Evolutionary conservation across 2,113 vertebrate species (phyloP).

Genomic region (Forbesichthys agassizii): DNA sequence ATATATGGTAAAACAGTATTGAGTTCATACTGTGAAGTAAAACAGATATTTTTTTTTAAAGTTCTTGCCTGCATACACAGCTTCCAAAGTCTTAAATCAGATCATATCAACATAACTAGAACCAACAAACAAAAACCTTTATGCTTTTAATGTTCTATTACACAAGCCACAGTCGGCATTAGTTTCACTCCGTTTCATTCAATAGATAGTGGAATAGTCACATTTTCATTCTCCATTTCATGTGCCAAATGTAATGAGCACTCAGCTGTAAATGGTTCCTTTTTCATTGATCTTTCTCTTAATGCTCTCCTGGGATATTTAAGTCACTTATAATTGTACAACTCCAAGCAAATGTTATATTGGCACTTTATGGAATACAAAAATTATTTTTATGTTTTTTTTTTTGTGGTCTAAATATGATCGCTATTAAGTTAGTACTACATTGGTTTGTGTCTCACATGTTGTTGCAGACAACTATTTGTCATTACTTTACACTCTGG

Average conservation of each 20-base stretch:
- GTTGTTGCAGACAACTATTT: slow-evolving; percentile 5
- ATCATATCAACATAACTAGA: no score
- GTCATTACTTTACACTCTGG: slow-evolving; percentile 29
- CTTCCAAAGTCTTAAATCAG: no score
- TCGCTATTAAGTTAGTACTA: background rate
- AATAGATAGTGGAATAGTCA: slow-evolving; percentile 36
- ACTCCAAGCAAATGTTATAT: slow-evolving; percentile 20
- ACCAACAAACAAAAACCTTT: slow-evolving; percentile 4
- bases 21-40: no score
- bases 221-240: slow-evolving; percentile 44
- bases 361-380: background rate
- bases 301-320: slow-evolving; percentile 8
- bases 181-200: slow-evolving; percentile 27
- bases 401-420: background rate
- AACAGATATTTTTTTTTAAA: no score
- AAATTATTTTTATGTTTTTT: background rate
- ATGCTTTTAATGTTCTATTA: slow-evolving; percentile 21
- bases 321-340: slow-evolving; percentile 11
- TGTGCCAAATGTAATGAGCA: slow-evolving; percentile 56
- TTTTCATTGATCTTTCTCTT: slow-evolving; percentile 25
- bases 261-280: slow-evolving; percentile 49
- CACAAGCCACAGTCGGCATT: slow-evolving; percentile 47
- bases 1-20: no score
- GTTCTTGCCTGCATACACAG: no score
- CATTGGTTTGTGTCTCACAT: background rate